Evolutionary conservation across 2,113 vertebrate species (phyloP).

Genomic region (Anolis carolinensis): DNA sequence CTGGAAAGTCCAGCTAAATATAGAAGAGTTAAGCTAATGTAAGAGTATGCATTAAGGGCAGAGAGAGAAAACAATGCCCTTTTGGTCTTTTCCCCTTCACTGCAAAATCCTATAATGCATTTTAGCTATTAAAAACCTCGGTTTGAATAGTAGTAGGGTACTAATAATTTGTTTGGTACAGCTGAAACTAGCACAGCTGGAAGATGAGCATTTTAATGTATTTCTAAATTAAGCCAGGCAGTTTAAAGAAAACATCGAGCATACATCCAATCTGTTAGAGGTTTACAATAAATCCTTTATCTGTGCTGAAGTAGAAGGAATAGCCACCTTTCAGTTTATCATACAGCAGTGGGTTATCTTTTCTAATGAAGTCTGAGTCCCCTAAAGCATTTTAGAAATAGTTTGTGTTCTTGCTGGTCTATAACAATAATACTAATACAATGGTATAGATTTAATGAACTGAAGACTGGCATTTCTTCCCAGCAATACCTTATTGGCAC

Average conservation of each 20-base stretch:
- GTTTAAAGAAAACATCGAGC: constrained; percentile 75
- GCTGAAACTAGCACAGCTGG: constrained; percentile 78
- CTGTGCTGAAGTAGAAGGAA: constrained; percentile 69
- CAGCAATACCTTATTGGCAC: constrained; percentile 37
- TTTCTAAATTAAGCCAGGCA: constrained; percentile 79
- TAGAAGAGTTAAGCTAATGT: constrained; percentile 50
- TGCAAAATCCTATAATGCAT: constrained; percentile 53
- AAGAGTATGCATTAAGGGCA: constrained; percentile 39
- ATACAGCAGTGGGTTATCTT: constrained; percentile 73
- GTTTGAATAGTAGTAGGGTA: constrained; percentile 64
- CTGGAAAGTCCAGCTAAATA: constrained; percentile 44
- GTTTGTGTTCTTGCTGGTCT: constrained; percentile 62
- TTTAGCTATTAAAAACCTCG: constrained; percentile 40
- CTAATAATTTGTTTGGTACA: constrained; percentile 74
- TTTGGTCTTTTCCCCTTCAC: constrained; percentile 6
- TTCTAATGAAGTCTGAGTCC: constrained; percentile 69
- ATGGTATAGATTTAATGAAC: constrained; percentile 58
- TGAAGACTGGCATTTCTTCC: constrained; percentile 65
- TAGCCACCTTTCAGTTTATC: constrained; percentile 75
- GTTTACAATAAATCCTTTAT: constrained; percentile 77
- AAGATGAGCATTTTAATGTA: constrained; percentile 76
- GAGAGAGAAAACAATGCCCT: constrained; percentile 31
- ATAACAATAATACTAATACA: constrained; percentile 49
- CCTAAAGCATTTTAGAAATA: constrained; percentile 61
- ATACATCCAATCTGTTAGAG: constrained; percentile 74